Evolutionary conservation across 1,140 invertebrate species (phyloP).

Genomic region (Drosophila santomea): DNA sequence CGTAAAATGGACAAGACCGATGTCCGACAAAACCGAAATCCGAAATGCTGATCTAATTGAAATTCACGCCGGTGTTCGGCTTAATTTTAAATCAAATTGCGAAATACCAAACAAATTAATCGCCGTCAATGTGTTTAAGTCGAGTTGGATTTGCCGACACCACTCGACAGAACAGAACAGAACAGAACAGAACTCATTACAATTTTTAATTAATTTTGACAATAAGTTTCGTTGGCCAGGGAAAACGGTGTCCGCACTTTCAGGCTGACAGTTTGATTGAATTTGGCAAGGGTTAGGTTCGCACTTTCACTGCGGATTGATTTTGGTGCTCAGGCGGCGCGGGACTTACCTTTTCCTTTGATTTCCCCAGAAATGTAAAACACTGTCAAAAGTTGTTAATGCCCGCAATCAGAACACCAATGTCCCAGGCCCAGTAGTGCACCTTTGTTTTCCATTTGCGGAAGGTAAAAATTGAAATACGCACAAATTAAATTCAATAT

Average conservation of each 20-base stretch:
- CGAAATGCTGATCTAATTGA: conserved; percentile 52
- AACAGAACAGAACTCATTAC: conserved; percentile 60
- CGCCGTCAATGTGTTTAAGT: conserved; percentile 62
- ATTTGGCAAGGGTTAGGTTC: conserved; percentile 34
- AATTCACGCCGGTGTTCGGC: conserved; percentile 63
- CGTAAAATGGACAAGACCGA: conserved; percentile 57
- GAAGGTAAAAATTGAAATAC: conserved; percentile 50
- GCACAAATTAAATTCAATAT: conserved; percentile 82
- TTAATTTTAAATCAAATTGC: conserved; percentile 74
- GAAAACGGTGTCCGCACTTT: background rate
- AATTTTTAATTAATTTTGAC: conserved; percentile 83
- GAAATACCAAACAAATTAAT: conserved; percentile 75
- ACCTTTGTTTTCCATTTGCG: conserved; percentile 54
- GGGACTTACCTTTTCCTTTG: conserved; percentile 44
- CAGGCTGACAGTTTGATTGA: conserved; percentile 73
- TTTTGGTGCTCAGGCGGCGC: conserved; percentile 23
- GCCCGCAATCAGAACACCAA: conserved; percentile 59
- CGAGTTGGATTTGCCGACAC: conserved; percentile 33
- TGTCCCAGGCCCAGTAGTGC: conserved; percentile 37
- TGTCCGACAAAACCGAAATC: conserved; percentile 20
- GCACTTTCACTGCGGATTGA: conserved; percentile 9
- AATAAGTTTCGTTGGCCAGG: conserved; percentile 59
- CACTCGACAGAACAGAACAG: background rate
- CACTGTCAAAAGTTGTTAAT: conserved; percentile 80
- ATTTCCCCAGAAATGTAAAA: conserved; percentile 79